Evolutionary conservation across 2,888 invertebrate genomes (phyloP), one percentile per base, ranked within the genome.

Genomic region (Calameuta idolon): DNA sequence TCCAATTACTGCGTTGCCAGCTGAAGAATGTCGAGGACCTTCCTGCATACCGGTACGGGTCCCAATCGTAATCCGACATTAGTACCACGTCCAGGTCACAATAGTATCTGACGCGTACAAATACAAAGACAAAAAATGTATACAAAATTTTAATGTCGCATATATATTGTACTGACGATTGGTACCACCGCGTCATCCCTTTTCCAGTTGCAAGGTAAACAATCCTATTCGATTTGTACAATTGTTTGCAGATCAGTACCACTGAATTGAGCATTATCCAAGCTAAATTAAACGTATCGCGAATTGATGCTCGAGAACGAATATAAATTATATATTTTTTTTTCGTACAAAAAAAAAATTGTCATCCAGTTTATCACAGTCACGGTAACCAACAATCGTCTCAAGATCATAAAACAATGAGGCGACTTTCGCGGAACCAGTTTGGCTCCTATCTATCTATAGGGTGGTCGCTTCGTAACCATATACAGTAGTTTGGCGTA

Each of bases 1-100:
- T 80, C 80, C 81, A 82, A 81, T 83, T 82, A 83, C 82, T 81
- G 77, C 79, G 82, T 83, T 80, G 55, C 55, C 55, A 55, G 55
- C 35, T 31, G 40, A 31, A 69, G 31, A 35, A 75, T 35, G 68
- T 40, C 75, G 71, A 23, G 31, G 30, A 71, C 34, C 40, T 31
- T 34, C 73, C 73, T 73, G 73, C n/a, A 73, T 34, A 31, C 73
- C 55, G 55, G 55, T 55, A 15, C 15, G 23, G 23, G 23, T 55
- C 55, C 23, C 55, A 55, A 55, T 23, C 23, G 55, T 55, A 55
- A 55, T 23, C 23, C 23, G 1, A 55, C 23, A 2, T 9, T 15
- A 55, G 9, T 23, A 37, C 3, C 37, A 12, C 12, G 37, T 55
- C 9, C 23, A 0, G 5, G 23, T 55, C 9, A 23, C 3, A 55